Evolutionary conservation across 2,888 invertebrate species (phyloP).

Genomic region (Dynastes tityus): DNA sequence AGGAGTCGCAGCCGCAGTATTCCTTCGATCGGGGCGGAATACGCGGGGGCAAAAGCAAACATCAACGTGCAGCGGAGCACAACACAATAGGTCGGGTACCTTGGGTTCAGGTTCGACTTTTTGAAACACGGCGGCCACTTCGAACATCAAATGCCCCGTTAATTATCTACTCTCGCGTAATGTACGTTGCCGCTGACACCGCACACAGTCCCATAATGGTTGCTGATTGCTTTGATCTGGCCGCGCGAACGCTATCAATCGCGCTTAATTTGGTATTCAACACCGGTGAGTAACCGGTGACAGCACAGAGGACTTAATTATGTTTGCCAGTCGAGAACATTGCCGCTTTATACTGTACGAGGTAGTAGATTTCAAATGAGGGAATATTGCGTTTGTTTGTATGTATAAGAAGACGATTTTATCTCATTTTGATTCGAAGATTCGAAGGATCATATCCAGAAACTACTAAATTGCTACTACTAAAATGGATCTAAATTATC

Average conservation of each 20-base stretch:
- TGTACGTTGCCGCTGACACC: conserved; percentile 49
- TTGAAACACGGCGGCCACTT: conserved; percentile 45
- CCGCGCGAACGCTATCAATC: conserved; percentile 64
- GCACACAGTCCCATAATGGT: conserved; percentile 61
- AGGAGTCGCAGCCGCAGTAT: conserved; percentile 20
- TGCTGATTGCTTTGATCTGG: conserved; percentile 67
- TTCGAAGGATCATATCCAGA: too few species aligned
- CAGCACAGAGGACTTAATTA: conserved; percentile 61
- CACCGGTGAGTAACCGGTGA: conserved; percentile 57
- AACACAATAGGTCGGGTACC: conserved; percentile 46
- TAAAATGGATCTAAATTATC: too few species aligned
- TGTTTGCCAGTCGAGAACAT: conserved; percentile 47
- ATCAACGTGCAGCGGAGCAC: conserved; percentile 30
- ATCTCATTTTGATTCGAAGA: background rate
- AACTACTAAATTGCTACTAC: too few species aligned
- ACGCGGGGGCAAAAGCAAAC: conserved; percentile 48
- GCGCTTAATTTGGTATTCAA: conserved; percentile 65
- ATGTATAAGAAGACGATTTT: background rate
- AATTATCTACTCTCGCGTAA: conserved; percentile 59
- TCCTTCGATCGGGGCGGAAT: conserved; percentile 32
- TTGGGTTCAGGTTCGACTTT: conserved; percentile 37
- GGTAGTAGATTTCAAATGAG: conserved; percentile 2
- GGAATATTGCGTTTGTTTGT: background rate
- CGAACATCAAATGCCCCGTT: conserved; percentile 53
- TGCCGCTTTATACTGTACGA: conserved; percentile 14